Evolutionary conservation across 2,113 vertebrate species (phyloP).

Genomic region (Cnemophilus loriae): DNA sequence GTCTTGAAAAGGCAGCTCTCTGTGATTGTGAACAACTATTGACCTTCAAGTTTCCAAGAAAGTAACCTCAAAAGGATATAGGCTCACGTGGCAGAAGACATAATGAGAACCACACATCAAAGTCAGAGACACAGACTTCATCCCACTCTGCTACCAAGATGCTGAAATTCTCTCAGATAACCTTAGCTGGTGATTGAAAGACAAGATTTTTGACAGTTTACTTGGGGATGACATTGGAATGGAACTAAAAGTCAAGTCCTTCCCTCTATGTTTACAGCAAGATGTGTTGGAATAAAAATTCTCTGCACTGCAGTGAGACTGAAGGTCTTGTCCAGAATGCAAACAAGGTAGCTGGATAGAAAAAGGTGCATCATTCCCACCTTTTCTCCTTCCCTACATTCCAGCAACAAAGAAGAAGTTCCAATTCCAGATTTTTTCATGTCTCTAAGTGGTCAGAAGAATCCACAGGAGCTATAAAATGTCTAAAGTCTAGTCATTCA

Average conservation of each 20-base stretch:
- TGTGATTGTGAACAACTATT: neutral
- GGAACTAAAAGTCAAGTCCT: neutral
- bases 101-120: neutral
- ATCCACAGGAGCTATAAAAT: neutral
- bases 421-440: neutral
- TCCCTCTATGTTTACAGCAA: neutral
- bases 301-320: neutral
- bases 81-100: rapidly evolving
- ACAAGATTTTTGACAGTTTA: neutral
- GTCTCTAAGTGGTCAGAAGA: neutral
- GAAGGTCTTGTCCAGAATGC: neutral
- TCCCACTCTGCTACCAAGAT: neutral
- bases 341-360: neutral
- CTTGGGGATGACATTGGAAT: neutral
- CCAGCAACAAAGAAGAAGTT: neutral
- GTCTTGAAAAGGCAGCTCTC: neutral
- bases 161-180: neutral
- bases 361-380: neutral
- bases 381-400: neutral
- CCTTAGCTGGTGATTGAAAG: neutral
- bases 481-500: neutral
- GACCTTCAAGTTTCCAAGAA: neutral
- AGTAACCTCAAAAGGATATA: neutral
- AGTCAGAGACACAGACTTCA: neutral
- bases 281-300: neutral